These are phyloP conservation scores for Anas platyrhynchos DNA, from an alignment of 2,113 vertebrate species.

Conservation along the genomic window DNA sequence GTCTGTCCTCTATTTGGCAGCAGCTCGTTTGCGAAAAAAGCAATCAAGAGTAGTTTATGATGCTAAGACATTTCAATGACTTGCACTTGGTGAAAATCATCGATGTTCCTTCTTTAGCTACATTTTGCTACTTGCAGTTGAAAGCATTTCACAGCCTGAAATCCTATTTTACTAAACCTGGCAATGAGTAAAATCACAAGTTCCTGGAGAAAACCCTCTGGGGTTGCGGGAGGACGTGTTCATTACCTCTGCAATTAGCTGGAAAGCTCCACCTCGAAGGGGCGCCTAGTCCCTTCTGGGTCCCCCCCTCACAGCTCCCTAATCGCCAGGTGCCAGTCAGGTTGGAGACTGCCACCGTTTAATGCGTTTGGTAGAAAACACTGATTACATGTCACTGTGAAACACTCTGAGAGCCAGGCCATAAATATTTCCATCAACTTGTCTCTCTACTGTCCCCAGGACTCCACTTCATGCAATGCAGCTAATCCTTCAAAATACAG, in stretches of 20 bases:
- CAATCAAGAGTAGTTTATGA: slow-evolving; percentile 75
- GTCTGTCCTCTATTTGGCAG: slow-evolving; percentile 59
- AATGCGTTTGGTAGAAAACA: slow-evolving; percentile 49
- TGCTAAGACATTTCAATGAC: slow-evolving; percentile 72
- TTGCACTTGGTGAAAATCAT: slow-evolving; percentile 70
- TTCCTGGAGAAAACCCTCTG: slow-evolving; percentile 62
- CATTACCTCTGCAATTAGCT: slow-evolving; percentile 70
- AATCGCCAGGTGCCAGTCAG: slow-evolving; percentile 29
- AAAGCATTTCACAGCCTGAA: slow-evolving; percentile 71
- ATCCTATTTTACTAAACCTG: slow-evolving; percentile 70
- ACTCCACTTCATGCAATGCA: slow-evolving; percentile 6
- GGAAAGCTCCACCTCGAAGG: slow-evolving; percentile 35
- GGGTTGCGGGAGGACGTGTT: slow-evolving; percentile 46
- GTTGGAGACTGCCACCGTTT: slow-evolving; percentile 31
- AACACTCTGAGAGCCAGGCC: slow-evolving; percentile 10
- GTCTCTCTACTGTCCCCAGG: slow-evolving; percentile 5
- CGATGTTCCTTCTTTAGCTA: slow-evolving; percentile 76
- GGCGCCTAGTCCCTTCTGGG: slow-evolving; percentile 16
- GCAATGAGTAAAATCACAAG: slow-evolving; percentile 69
- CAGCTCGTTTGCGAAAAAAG: slow-evolving; percentile 74
- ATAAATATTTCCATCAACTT: slow-evolving; percentile 51
- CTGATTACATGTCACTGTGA: slow-evolving; percentile 50
- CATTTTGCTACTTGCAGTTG: slow-evolving; percentile 72
- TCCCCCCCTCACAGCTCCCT: slow-evolving; percentile 7
- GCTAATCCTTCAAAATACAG: slow-evolving; percentile 15